Conservation (phyloP, 2,113 vertebrate species). For the Acanthochromis polyacanthus region DNA sequence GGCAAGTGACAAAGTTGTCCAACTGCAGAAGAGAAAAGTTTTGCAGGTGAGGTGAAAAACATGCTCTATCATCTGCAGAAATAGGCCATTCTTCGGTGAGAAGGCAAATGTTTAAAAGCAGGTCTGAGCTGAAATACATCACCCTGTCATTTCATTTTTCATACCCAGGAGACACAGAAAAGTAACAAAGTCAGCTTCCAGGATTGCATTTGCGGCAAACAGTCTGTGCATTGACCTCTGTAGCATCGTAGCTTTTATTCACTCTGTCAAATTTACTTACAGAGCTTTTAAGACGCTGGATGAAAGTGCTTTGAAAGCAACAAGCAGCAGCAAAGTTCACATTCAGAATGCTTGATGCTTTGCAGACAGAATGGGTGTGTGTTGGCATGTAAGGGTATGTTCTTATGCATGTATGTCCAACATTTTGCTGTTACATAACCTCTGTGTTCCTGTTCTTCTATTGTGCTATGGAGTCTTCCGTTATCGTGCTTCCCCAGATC, state of each 20-base stretch:
- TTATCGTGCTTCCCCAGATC: conserved; percentile 23
- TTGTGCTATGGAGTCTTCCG: not conserved
- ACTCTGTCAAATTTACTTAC: not conserved
- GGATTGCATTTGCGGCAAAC: not conserved
- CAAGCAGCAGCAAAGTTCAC: conserved; percentile 4
- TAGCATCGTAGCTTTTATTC: conserved; percentile 4
- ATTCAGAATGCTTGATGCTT: not conserved
- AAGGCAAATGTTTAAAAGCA: too few relatives aligned
- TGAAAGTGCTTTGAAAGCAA: conserved; percentile 17
- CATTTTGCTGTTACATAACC: not conserved
- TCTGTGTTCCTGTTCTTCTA: conserved; percentile 5
- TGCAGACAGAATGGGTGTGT: too few relatives aligned
- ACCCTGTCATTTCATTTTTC: not conserved
- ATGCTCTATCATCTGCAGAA: too few relatives aligned
- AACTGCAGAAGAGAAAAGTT: too few relatives aligned
- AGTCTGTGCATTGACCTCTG: not conserved
- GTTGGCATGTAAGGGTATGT: not conserved
- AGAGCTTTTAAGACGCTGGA: not conserved
- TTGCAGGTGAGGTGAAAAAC: too few relatives aligned
- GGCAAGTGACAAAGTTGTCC: too few relatives aligned
- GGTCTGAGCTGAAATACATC: too few relatives aligned
- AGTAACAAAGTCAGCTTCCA: conserved; percentile 16
- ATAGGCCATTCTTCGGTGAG: too few relatives aligned
- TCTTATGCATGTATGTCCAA: not conserved
- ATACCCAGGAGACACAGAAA: too few relatives aligned